Evolutionary conservation across 1,140 invertebrate species (phyloP), one percentile per base, ranked within the genome.

Genomic region (Drosophila obscura): DNA sequence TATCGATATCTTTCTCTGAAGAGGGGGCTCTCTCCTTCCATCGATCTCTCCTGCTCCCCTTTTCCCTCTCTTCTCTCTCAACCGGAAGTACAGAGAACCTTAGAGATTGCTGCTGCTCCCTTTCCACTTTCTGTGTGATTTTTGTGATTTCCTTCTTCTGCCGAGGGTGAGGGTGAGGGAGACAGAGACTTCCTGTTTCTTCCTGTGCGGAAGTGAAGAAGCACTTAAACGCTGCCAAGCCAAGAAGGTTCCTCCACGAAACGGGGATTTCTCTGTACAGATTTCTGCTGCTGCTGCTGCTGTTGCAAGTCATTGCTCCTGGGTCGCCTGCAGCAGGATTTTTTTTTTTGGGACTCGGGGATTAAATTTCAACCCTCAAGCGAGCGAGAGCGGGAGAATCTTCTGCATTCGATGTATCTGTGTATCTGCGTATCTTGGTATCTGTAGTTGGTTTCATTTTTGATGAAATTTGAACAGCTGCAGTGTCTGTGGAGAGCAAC

Each of bases 401-500:
- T 80, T 63, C n/a, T 55, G 56, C 50, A 26, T 55, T 41, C 24
- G 26, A 28, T 61, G 60, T 45, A 49, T 73, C 53, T 63, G 44
- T 59, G 19, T 55, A 41, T 26, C 19, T 53, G 5, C 22, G 8
- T 78, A 57, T 63, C 51, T 55, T 64, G 72, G 72, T 77, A 62
- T 73, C 68, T 58, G 56, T 63, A 22, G n/a, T 67, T 59, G 15
- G 56, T 61, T 56, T 56, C 48, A 80, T 46, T 61, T 72, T 79
- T 66, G 52, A 64, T 28, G 80, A 89, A 89, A 89, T 84, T 80
- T 80, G 74, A 89, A 89, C 84, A 89, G 72, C 84, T 89, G 84
- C 85, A 67, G 60, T 39, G 45, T 35, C 16, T 44, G 31, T 35
- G 45, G 39, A 24, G 41, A 43, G n/a, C 73, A 76, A 68, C 72